Percentiles rank a stretch among this genome's conserved stretches.
Conservation (phyloP, 2,888 invertebrate genomes). For the Eucera pruinosa region DNA sequence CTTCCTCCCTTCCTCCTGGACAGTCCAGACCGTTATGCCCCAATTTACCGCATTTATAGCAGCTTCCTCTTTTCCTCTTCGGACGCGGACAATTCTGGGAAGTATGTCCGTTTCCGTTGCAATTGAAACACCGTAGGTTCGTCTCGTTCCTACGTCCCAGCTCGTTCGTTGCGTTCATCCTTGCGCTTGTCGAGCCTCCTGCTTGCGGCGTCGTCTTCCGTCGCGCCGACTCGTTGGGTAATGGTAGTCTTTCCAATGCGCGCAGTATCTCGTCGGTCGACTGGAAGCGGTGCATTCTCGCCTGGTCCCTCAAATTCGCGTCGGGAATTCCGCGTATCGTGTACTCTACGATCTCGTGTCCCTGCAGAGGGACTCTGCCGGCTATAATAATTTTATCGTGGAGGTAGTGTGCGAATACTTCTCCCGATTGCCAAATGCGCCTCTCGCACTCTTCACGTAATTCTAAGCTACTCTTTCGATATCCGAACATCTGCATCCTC, state of each 20-base stretch:
- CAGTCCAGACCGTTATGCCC: not conserved
- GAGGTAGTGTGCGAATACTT: not conserved
- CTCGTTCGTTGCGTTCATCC: not conserved
- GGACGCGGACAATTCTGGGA: not conserved
- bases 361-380: too few species aligned
- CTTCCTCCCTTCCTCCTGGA: not conserved
- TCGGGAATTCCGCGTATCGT: not conserved
- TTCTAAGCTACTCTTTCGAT: not conserved
- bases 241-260: too few species aligned
- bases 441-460: not conserved
- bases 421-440: not conserved
- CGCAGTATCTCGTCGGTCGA: too few species aligned
- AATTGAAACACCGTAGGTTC: not conserved
- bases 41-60: too few species aligned
- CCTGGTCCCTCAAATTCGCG: not conserved
- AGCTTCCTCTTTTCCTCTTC: conserved; percentile 1
- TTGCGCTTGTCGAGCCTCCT: not conserved
- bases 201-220: not conserved
- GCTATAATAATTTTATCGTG: conserved; percentile 1
- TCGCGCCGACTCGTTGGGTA: too few species aligned
- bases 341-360: not conserved
- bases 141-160: not conserved
- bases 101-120: not conserved
- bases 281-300: too few species aligned
- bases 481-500: not conserved